Percentiles rank a stretch among this genome's conserved stretches.
Conservation (phyloP, 1,140 invertebrate genomes). For the Atta cephalotes region DNA sequence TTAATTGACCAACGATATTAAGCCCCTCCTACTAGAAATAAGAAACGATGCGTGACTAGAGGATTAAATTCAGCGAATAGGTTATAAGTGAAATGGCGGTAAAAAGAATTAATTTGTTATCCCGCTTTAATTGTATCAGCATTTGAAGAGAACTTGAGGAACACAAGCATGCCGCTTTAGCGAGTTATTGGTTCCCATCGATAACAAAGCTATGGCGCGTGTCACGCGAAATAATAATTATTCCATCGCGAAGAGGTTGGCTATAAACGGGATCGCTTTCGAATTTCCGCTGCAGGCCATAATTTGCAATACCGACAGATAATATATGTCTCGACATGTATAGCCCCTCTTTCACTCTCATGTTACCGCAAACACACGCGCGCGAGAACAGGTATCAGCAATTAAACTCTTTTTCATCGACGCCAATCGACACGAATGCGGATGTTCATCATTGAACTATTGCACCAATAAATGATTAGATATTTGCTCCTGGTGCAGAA, state of each 20-base stretch:
- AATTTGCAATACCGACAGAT: conserved; percentile 49
- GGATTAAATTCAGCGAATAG: conserved; percentile 35
- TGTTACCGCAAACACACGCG: background rate
- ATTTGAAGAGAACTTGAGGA: background rate
- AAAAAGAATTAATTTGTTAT: conserved; percentile 53
- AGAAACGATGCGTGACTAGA: conserved; percentile 34
- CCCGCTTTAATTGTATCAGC: conserved; percentile 27
- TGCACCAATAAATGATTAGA: conserved; percentile 56
- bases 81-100: background rate
- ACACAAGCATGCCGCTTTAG: background rate
- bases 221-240: conserved; percentile 56
- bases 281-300: conserved; percentile 25
- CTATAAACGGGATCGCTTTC: conserved; percentile 48
- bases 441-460: conserved; percentile 52
- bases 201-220: conserved; percentile 61
- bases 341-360: background rate
- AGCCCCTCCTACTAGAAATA: background rate
- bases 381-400: conserved; percentile 38
- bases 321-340: conserved; percentile 43
- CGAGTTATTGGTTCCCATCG: background rate
- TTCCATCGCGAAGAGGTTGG: conserved; percentile 1
- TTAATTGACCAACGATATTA: conserved; percentile 57
- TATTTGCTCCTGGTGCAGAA: background rate
- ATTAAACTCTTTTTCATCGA: conserved; percentile 61
- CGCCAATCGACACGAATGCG: conserved; percentile 57